A percentile compares a stretch with the other conserved stretches of the same genome.
These are phyloP conservation scores for Opisthograptis luteolata DNA, from an alignment of 2,888 invertebrate species.

Conservation along the genomic window DNA sequence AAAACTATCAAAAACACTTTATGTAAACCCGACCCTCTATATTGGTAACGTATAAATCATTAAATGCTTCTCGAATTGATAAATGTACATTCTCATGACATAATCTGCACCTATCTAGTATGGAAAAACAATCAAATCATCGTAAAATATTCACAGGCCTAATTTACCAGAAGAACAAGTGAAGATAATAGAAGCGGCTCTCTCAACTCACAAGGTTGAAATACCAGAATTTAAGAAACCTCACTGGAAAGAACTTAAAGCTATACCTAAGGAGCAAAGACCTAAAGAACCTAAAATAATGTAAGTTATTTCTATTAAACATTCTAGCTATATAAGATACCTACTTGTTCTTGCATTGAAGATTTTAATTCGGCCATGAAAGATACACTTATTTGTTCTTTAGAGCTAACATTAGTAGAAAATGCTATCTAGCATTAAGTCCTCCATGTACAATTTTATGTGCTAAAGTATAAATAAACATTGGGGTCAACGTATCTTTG, in stretches of 20 bases:
- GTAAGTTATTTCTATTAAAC: conserved; percentile 56
- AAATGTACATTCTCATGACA: too few species aligned
- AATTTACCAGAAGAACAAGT: conserved; percentile 51
- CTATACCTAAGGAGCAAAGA: conserved; percentile 66
- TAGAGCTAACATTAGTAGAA: too few species aligned
- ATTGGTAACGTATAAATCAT: conserved; percentile 65
- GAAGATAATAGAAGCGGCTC: conserved; percentile 42
- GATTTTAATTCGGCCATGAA: too few species aligned
- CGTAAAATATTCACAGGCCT: conserved; percentile 53
- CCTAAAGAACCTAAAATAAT: conserved; percentile 61
- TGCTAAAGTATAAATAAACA: too few species aligned
- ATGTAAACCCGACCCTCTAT: conserved; percentile 67
- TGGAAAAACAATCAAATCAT: not conserved
- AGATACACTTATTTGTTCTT: too few species aligned
- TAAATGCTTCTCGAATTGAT: not conserved
- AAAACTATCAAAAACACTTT: conserved; percentile 75
- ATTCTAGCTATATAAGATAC: too few species aligned
- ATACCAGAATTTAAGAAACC: conserved; percentile 65
- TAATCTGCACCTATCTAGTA: too few species aligned
- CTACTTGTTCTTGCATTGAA: too few species aligned
- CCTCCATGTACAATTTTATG: too few species aligned
- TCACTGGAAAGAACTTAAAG: conserved; percentile 68
- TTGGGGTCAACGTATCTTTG: too few species aligned
- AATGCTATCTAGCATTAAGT: too few species aligned
- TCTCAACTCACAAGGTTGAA: conserved; percentile 56